phyloP scores from a whole-genome alignment of 1,140 invertebrate species.

The Portunus trituberculatus region DNA sequence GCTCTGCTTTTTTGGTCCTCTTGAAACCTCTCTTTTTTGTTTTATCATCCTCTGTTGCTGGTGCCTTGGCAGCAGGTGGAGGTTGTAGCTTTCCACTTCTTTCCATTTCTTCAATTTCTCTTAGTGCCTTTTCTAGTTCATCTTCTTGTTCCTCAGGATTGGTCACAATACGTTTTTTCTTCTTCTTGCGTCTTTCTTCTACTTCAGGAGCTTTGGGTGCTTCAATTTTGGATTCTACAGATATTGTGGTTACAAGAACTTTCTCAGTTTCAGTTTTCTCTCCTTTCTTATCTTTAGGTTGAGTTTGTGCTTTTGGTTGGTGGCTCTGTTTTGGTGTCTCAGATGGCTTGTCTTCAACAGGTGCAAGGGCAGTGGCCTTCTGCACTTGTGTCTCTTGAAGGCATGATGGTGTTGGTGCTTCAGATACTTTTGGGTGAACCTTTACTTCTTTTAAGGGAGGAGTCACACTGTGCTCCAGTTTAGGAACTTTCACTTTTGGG shows the following conservation, averaged over 20 bases:
- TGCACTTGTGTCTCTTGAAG: background rate
- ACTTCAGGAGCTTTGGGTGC: slow-evolving; percentile 47
- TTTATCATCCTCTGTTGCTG: slow-evolving; percentile 58
- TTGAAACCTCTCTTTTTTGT: slow-evolving; percentile 62
- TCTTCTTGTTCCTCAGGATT: slow-evolving; percentile 80
- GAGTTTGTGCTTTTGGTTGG: background rate
- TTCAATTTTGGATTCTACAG: slow-evolving; percentile 28
- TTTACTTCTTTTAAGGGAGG: background rate
- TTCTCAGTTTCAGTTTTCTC: slow-evolving; percentile 38
- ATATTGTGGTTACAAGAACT: background rate
- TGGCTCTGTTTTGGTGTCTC: background rate
- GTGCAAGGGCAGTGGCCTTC: background rate
- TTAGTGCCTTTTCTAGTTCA: slow-evolving; percentile 84
- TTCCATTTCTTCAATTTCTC: slow-evolving; percentile 83
- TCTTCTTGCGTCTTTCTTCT: slow-evolving; percentile 82
- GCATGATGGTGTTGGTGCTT: background rate
- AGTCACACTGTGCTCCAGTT: background rate
- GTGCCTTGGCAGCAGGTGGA: slow-evolving; percentile 31
- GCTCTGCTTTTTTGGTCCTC: slow-evolving; percentile 60
- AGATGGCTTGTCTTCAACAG: background rate
- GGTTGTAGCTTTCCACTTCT: slow-evolving; percentile 79
- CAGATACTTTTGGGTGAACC: background rate
- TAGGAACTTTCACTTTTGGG: background rate
- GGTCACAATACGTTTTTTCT: slow-evolving; percentile 79
- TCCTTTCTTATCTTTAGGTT: background rate